Base-by-base conservation (phyloP, 2,797 vertebrate genomes). In the Phoeniculus purpureus region DNA sequence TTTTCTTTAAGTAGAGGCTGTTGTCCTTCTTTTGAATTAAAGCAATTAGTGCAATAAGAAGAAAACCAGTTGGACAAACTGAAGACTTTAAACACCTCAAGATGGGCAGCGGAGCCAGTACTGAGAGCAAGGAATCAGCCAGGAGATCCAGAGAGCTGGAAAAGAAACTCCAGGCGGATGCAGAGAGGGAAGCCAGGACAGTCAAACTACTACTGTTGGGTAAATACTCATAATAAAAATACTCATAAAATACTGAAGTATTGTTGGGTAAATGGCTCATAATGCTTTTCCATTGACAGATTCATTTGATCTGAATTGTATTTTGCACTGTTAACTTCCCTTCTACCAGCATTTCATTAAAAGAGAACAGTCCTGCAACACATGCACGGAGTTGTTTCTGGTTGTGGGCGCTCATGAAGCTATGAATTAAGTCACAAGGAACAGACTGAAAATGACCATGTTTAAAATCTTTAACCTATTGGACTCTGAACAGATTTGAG, bases 91-190 rank as follows among this genome's bases (percentile, higher is more conserved):
- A 64, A 21, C 17, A 16, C 7, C 34, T 81, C 59, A 68, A 59
- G 55, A 98, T 98, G 98, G 97, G 97, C 47, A 96, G 80, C 1
- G 92, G 97, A 90, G 82, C 96, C 67, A 98, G 97, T 66, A 95
- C 97, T 3, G 97, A 97, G 68, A 96, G 95, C 91, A 98, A 97
- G 50, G 97, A 98, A 61, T 97, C 92, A 0, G 94, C 96, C 84
- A 97, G 81, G 72, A 96, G 97, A 86, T 98, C 97, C 68, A 97
- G 91, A 73, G 97, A 97, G 82, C 88, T 98, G 86, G 98, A 98
- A 91, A 98, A 97, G 91, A 97, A 97, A 59, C 97, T 98, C 45
- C 97, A 97, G 67, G 97, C 97, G 92, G 97, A 98, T 70, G 98
- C 97, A 47, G 96, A 96, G 37, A 85, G 86, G 82, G 97, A 98